These are phyloP conservation scores for Melinaea marsaeus DNA, from an alignment of 2,888 invertebrate species.

Conservation along the genomic window DNA sequence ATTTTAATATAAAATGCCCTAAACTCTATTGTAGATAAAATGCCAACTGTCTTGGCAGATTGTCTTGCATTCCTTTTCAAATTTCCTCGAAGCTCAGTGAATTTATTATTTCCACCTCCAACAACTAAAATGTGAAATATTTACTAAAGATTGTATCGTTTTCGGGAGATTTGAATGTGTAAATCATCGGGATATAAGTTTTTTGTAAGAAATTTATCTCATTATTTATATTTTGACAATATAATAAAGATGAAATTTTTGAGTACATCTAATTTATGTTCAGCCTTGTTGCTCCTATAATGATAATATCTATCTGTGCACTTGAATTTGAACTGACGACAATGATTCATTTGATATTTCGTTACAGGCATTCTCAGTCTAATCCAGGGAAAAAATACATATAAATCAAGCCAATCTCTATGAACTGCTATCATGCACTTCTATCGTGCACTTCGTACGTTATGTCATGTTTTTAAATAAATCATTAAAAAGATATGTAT, in stretches of 20 bases:
- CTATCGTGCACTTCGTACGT: too few species aligned
- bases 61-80: conserved; percentile 77
- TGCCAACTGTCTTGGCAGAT: conserved; percentile 72
- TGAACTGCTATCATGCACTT: too few species aligned
- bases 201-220: neutral
- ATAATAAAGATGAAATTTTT: too few species aligned
- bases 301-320: too few species aligned
- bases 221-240: neutral
- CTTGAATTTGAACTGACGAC: too few species aligned
- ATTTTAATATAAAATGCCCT: conserved; percentile 82
- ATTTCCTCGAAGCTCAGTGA: conserved; percentile 81
- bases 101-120: conserved; percentile 84
- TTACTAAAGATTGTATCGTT: conserved; percentile 12
- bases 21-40: conserved; percentile 80
- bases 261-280: too few species aligned
- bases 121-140: conserved; percentile 63
- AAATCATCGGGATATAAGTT: neutral
- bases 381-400: too few species aligned
- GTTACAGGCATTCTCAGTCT: too few species aligned
- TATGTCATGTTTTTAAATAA: too few species aligned
- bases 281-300: too few species aligned
- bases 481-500: neutral
- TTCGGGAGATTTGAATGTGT: neutral
- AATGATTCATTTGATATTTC: too few species aligned
- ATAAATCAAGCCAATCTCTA: too few species aligned